phyloP scores from a whole-genome alignment of 2,888 invertebrate genomes.

The Lottia scabra region DNA sequence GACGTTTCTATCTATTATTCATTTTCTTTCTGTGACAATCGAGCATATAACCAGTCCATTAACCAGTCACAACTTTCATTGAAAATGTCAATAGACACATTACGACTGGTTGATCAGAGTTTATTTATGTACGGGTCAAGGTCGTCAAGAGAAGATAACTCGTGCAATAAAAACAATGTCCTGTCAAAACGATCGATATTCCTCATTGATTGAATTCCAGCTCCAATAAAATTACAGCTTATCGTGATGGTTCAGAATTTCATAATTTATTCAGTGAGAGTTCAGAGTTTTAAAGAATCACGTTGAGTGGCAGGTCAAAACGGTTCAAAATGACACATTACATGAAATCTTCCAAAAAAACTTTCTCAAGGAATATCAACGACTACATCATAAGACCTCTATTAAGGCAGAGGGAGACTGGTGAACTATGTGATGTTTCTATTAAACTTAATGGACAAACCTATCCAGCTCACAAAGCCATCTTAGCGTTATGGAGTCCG shows the following conservation, averaged over 20 bases:
- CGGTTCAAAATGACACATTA: slow-evolving; percentile 54
- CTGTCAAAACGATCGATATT: not conserved
- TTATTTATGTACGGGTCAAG: not conserved
- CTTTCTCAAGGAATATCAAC: slow-evolving; percentile 53
- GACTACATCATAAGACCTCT: slow-evolving; percentile 59
- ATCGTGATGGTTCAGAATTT: no score
- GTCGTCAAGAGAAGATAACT: not conserved
- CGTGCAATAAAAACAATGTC: not conserved
- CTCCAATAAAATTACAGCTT: not conserved
- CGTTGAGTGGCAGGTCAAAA: no score
- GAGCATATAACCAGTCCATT: no score
- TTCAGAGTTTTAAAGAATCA: no score
- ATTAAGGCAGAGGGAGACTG: slow-evolving; percentile 60
- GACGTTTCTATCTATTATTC: no score
- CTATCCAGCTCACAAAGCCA: slow-evolving; percentile 58
- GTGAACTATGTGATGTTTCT: slow-evolving; percentile 62
- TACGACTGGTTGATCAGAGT: no score
- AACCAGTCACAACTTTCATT: no score
- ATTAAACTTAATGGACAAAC: slow-evolving; percentile 53
- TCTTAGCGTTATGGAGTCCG: slow-evolving; percentile 63
- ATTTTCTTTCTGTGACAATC: no score
- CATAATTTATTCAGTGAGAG: not conserved
- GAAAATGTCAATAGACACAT: no score
- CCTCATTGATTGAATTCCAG: not conserved
- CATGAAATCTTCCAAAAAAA: slow-evolving; percentile 58